A percentile compares a stretch with the other conserved stretches of the same genome.
phyloP scores from a whole-genome alignment of 2,888 invertebrate species.

The Eilema caniola region DNA sequence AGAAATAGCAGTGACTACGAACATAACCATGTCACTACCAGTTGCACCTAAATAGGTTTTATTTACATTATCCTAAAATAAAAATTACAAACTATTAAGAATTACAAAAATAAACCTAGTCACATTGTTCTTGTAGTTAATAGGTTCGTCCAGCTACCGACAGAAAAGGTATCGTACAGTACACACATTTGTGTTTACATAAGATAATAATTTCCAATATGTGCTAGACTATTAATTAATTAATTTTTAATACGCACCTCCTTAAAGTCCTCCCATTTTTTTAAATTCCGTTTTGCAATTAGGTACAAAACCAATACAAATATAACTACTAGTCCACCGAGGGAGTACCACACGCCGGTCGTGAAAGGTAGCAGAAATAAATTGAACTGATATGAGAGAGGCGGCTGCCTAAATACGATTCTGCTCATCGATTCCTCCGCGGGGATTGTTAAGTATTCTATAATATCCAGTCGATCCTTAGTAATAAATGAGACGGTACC shows the following conservation, averaged over 20 bases:
- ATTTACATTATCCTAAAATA: slow-evolving; percentile 50
- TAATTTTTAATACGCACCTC: slow-evolving; percentile 30
- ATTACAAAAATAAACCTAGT: background rate
- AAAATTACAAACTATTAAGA: background rate
- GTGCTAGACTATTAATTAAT: background rate
- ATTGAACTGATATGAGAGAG: slow-evolving; percentile 89
- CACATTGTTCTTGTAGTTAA: no score
- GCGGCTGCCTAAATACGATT: slow-evolving; percentile 89
- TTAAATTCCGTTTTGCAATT: slow-evolving; percentile 70
- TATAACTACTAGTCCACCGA: slow-evolving; percentile 73
- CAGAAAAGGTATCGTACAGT: no score
- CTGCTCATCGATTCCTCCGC: slow-evolving; percentile 65
- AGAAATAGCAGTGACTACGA: slow-evolving; percentile 86
- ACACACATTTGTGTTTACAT: no score
- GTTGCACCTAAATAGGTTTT: slow-evolving; percentile 62
- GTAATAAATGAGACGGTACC: slow-evolving; percentile 66
- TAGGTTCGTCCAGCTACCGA: no score
- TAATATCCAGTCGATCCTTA: slow-evolving; percentile 54
- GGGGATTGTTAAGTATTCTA: slow-evolving; percentile 81
- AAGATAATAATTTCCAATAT: no score
- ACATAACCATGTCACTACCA: slow-evolving; percentile 81
- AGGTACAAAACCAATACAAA: slow-evolving; percentile 61
- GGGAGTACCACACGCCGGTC: slow-evolving; percentile 87
- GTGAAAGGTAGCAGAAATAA: slow-evolving; percentile 89
- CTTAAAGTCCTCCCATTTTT: slow-evolving; percentile 43